These are phyloP conservation scores for Anaspis maculata DNA, from an alignment of 2,888 invertebrate genomes.

Conservation along the genomic window DNA sequence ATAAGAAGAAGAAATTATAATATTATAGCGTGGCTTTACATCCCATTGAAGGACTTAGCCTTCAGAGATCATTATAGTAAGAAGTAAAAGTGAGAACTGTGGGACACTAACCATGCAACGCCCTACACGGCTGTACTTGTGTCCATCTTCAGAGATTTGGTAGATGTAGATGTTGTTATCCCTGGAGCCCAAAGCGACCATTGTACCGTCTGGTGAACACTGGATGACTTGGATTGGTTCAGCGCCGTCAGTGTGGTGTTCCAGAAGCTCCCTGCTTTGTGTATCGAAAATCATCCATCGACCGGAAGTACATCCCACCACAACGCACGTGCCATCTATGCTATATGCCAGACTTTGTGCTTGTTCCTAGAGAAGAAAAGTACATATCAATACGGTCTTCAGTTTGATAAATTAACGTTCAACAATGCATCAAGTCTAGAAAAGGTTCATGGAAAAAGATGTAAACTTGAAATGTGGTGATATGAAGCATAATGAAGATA, in stretches of 20 bases:
- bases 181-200: conserved; percentile 77
- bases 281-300: conserved; percentile 80
- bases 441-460: no score
- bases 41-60: no score
- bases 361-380: conserved; percentile 55
- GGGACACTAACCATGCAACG: conserved; percentile 66
- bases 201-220: conserved; percentile 70
- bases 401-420: no score
- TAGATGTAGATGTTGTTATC: conserved; percentile 89
- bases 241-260: conserved; percentile 61
- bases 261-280: conserved; percentile 62
- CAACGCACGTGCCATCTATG: conserved; percentile 63
- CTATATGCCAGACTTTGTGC: conserved; percentile 79
- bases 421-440: no score
- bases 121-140: conserved; percentile 69
- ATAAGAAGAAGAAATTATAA: no score
- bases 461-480: no score
- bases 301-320: conserved; percentile 70
- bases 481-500: no score
- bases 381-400: no score
- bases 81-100: background rate
- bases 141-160: conserved; percentile 67
- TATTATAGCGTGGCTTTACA: no score
- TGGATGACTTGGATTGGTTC: conserved; percentile 64
- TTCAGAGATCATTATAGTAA: no score